phyloP scores from a whole-genome alignment of 2,888 invertebrate genomes.

The Euplagia quadripunctaria region DNA sequence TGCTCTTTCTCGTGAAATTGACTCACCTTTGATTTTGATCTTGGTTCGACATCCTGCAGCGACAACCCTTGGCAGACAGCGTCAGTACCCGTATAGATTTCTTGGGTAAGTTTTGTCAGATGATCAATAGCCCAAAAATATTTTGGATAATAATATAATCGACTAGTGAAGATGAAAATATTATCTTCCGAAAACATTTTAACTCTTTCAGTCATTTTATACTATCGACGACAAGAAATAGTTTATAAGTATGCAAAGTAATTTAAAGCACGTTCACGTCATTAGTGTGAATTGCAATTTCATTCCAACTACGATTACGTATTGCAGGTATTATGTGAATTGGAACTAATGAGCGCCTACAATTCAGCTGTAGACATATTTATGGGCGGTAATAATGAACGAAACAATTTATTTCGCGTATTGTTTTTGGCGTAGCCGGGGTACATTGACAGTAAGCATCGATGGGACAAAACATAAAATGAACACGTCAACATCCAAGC shows the following conservation, averaged over 20 bases:
- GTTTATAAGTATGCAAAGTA: not conserved
- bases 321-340: not conserved
- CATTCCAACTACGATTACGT: too few species aligned
- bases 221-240: not conserved
- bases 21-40: too few species aligned
- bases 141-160: too few species aligned
- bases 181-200: not conserved
- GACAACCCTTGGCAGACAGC: too few species aligned
- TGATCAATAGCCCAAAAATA: too few species aligned
- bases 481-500: not conserved
- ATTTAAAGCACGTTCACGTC: not conserved
- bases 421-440: not conserved
- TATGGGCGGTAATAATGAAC: not conserved
- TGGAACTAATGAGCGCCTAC: not conserved
- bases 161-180: too few species aligned
- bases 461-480: not conserved
- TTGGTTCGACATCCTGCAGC: too few species aligned
- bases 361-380: slow-evolving; percentile 12
- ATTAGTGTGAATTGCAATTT: not conserved
- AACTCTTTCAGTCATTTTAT: not conserved
- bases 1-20: too few species aligned
- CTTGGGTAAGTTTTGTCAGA: too few species aligned
- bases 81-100: too few species aligned
- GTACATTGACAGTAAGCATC: not conserved
- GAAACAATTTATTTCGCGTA: not conserved